Evolutionary conservation across 2,888 invertebrate genomes (phyloP).

Genomic region (Acrobasis consociella): DNA sequence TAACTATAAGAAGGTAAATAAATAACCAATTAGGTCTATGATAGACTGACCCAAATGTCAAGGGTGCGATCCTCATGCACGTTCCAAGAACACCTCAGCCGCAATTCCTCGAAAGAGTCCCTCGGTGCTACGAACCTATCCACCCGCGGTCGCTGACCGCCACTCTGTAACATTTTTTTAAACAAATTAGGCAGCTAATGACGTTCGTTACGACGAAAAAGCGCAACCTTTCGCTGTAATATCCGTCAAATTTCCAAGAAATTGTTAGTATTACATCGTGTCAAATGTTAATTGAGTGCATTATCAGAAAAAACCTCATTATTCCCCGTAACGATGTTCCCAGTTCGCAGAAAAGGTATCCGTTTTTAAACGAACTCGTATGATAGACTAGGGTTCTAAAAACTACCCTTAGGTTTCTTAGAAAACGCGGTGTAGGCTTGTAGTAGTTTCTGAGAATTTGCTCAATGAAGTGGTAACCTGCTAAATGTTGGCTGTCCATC

Average conservation of each 20-base stretch:
- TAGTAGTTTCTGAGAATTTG: conserved; percentile 46
- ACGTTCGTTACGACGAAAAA: conserved; percentile 46
- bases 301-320: conserved; percentile 25
- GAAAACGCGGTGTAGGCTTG: conserved; percentile 29
- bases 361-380: conserved; percentile 18
- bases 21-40: no score
- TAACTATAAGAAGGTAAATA: no score
- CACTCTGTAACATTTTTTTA: conserved; percentile 48
- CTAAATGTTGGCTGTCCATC: background rate
- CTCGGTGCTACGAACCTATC: conserved; percentile 70
- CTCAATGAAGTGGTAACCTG: conserved; percentile 40
- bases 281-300: conserved; percentile 25
- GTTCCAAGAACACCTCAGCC: conserved; percentile 47
- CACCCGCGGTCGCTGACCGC: conserved; percentile 51
- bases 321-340: conserved; percentile 46
- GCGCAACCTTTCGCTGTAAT: conserved; percentile 46
- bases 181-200: conserved; percentile 25
- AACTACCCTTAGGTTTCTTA: conserved; percentile 23
- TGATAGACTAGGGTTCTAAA: conserved; percentile 24
- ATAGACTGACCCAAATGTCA: conserved; percentile 55
- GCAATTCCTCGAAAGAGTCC: conserved; percentile 51
- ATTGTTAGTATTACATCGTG: conserved; percentile 31
- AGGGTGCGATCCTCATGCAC: conserved; percentile 33
- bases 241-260: conserved; percentile 46
- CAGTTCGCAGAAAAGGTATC: conserved; percentile 26